Conservation (phyloP, 1,140 invertebrate genomes). For the Ceratina japonica region DNA sequence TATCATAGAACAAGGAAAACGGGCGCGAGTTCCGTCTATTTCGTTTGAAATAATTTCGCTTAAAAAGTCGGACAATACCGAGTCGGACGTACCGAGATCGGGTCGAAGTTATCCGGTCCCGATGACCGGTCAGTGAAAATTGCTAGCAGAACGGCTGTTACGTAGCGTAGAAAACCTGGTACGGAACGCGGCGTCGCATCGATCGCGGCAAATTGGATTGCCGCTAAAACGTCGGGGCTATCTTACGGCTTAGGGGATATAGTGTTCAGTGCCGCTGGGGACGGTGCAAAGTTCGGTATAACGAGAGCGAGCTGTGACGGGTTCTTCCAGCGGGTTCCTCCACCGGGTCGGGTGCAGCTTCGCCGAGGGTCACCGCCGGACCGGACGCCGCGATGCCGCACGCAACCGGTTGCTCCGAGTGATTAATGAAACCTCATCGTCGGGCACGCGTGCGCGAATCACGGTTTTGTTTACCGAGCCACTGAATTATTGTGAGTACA, state of each 20-base stretch:
- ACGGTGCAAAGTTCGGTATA: conserved; percentile 41
- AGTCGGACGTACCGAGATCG: no score
- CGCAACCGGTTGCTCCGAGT: conserved; percentile 19
- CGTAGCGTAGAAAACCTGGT: neutral
- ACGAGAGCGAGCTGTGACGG: conserved; percentile 50
- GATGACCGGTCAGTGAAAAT: no score
- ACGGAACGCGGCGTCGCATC: conserved; percentile 40
- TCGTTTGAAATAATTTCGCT: conserved; percentile 10
- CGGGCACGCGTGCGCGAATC: conserved; percentile 20
- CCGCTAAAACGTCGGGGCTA: conserved; percentile 48
- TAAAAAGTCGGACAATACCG: no score
- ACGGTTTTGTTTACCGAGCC: neutral
- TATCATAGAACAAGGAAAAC: no score
- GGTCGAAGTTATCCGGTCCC: no score
- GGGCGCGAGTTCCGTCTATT: neutral
- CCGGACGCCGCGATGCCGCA: conserved; percentile 19
- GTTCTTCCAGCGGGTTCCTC: neutral
- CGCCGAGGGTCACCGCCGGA: conserved; percentile 5
- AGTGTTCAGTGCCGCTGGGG: conserved; percentile 47
- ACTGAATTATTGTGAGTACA: neutral
- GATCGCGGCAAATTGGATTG: conserved; percentile 62
- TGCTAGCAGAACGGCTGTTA: conserved; percentile 15
- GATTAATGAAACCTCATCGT: conserved; percentile 23
- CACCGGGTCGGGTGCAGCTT: conserved; percentile 1
- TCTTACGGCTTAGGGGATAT: conserved; percentile 40